Base-by-base conservation (phyloP, 2,113 vertebrate species). In the Calypte anna region DNA sequence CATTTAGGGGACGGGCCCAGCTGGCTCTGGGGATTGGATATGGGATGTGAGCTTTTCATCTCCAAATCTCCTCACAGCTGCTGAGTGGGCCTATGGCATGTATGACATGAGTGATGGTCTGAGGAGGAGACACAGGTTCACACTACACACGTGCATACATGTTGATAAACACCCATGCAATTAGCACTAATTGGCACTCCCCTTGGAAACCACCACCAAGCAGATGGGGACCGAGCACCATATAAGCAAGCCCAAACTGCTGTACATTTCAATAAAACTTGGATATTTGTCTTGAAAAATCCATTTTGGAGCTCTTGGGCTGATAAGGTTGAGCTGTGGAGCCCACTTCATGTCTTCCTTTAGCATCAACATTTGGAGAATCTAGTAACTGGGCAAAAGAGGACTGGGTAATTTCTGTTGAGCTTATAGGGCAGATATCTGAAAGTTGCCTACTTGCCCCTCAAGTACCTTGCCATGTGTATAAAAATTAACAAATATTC, bases 51-150 rank as follows among this genome's bases (percentile, higher is more conserved):
- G 88, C 53, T 91, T 91, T 96, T 90, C 85, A 80, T 95, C 91
- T 95, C 86, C 59, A 85, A 94, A 69, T 93, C 88, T 75, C n/a
- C 73, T 91, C 82, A 44, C 93, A 97, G 94, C 86, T 95, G 95
- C 57, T 91, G 87, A 87, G 82, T 83, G 68, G 38, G 80, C 61
- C 86, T 70, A 10, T 33, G 25, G 36, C 4, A 3, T 93, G 38
- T 92, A 72, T 95, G 91, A 96, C 91, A 79, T 95, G 93, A 96
- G 59, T 91, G 77, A 93, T 96, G 91, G 86, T 50, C 69, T 63
- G 80, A 64, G 66, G 46, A 77, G 80, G 89, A 91, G 75, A 62
- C 90, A 58, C 6, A 2, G 62, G 50, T 48, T 79, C 44, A 24
- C 62, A 33, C 67, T 54, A 70, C 30, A 51, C 0, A 0, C 84